phyloP scores from a whole-genome alignment of 2,797 vertebrate species.

The Oryzias sinensis region DNA sequence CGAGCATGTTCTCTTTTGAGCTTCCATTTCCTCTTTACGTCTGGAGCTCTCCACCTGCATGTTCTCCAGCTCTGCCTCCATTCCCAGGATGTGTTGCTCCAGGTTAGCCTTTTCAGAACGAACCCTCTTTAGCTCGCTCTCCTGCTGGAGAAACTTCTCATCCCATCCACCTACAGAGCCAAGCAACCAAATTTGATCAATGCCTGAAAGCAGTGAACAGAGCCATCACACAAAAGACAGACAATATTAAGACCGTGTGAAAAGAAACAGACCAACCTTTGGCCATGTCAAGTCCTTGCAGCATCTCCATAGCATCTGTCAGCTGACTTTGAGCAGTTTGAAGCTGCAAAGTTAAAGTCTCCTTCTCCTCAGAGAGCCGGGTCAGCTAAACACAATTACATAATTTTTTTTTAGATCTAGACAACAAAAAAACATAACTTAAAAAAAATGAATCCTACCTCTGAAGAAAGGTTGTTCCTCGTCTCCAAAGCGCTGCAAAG shows the following conservation, averaged over 20 bases:
- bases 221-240: neutral
- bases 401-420: neutral
- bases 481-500: slow-evolving; percentile 50
- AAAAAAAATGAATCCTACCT: slow-evolving; percentile 22
- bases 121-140: slow-evolving; percentile 75
- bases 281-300: slow-evolving; percentile 69
- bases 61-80: slow-evolving; percentile 75
- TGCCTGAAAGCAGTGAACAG: neutral
- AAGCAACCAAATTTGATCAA: neutral
- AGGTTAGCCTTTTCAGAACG: slow-evolving; percentile 79
- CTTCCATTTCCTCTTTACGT: slow-evolving; percentile 77
- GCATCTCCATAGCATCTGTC: slow-evolving; percentile 62
- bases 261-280: slow-evolving; percentile 51
- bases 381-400: slow-evolving; percentile 37
- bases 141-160: slow-evolving; percentile 78
- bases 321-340: slow-evolving; percentile 66
- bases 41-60: slow-evolving; percentile 73
- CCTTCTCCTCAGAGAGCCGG: slow-evolving; percentile 67
- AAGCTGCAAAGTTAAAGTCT: slow-evolving; percentile 65
- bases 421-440: neutral
- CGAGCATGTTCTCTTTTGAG: slow-evolving; percentile 67
- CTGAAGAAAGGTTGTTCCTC: slow-evolving; percentile 58
- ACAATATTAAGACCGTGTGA: neutral
- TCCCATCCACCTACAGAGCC: slow-evolving; percentile 67
- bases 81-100: slow-evolving; percentile 76